Evolutionary conservation across 2,888 invertebrate genomes (phyloP).

Genomic region (Luffia ferchaultella): DNA sequence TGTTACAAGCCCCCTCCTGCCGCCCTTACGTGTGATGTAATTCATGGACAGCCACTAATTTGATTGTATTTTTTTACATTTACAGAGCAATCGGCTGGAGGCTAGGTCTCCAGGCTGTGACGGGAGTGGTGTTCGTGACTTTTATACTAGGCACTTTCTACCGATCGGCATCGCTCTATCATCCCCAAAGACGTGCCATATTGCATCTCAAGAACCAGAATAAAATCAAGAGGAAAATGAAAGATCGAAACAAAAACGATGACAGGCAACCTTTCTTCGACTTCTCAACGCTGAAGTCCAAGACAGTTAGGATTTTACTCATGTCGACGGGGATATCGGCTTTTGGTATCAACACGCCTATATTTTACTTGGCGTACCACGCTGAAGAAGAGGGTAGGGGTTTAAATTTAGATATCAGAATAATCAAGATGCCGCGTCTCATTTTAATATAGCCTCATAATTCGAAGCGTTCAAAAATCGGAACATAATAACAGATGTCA

Average conservation of each 20-base stretch:
- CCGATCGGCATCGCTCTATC: conserved; percentile 87
- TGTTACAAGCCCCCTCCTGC: too few species aligned
- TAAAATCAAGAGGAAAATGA: conserved; percentile 78
- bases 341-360: conserved; percentile 86
- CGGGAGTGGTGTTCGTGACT: conserved; percentile 83
- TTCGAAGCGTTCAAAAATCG: too few species aligned
- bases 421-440: too few species aligned
- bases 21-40: too few species aligned
- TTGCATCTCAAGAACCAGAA: conserved; percentile 87
- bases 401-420: too few species aligned
- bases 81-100: conserved; percentile 82
- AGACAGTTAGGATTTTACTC: conserved; percentile 83
- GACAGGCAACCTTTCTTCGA: conserved; percentile 88
- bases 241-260: conserved; percentile 78
- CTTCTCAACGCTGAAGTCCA: conserved; percentile 83
- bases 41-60: too few species aligned
- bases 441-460: too few species aligned
- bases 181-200: conserved; percentile 86
- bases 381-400: conserved; percentile 75
- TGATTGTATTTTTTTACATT: too few species aligned
- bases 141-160: conserved; percentile 89
- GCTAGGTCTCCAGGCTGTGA: conserved; percentile 83
- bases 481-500: too few species aligned
- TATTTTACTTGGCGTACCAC: conserved; percentile 83
- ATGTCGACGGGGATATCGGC: conserved; percentile 82